Conservation (phyloP, 2,797 vertebrate genomes). For the Epinephelus awoara region DNA sequence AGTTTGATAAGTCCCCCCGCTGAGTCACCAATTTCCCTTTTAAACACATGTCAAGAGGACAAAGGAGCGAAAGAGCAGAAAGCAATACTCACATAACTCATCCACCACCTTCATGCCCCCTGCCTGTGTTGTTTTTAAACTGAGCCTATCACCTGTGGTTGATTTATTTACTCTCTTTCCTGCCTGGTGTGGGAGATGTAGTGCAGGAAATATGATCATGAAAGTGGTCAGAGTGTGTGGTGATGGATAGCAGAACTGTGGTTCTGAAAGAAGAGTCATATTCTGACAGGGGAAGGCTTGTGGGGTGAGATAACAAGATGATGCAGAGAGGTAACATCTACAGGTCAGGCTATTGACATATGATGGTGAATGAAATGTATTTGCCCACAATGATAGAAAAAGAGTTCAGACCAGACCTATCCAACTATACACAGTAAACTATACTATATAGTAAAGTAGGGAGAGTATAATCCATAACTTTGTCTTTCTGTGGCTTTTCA, state of each 20-base stretch:
- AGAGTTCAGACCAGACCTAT: not conserved
- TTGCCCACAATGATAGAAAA: not conserved
- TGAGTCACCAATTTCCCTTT: slow-evolving; percentile 49
- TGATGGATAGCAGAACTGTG: not conserved
- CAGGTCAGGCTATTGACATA: not conserved
- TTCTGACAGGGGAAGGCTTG: slow-evolving; percentile 1
- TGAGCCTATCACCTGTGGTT: slow-evolving; percentile 39
- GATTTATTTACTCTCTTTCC: slow-evolving; percentile 37
- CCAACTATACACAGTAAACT: not conserved
- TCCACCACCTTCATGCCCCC: slow-evolving; percentile 4
- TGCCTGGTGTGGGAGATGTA: slow-evolving; percentile 6
- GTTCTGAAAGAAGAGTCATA: not conserved
- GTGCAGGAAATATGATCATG: slow-evolving; percentile 34
- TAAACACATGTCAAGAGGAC: slow-evolving; percentile 32
- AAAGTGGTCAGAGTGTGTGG: not conserved
- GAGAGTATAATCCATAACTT: not conserved
- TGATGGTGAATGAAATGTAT: not conserved
- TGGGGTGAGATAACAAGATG: not conserved
- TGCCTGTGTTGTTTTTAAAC: slow-evolving; percentile 44
- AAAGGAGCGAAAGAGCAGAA: slow-evolving; percentile 5
- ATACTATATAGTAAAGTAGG: too few species aligned
- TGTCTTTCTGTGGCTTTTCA: not conserved
- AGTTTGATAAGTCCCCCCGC: slow-evolving; percentile 20
- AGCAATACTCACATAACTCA: slow-evolving; percentile 25
- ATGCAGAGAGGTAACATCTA: slow-evolving; percentile 1